Percentiles rank a stretch among this genome's conserved stretches.
phyloP scores from a whole-genome alignment of 2,888 invertebrate genomes.

The Caenorhabditis sp. region DNA sequence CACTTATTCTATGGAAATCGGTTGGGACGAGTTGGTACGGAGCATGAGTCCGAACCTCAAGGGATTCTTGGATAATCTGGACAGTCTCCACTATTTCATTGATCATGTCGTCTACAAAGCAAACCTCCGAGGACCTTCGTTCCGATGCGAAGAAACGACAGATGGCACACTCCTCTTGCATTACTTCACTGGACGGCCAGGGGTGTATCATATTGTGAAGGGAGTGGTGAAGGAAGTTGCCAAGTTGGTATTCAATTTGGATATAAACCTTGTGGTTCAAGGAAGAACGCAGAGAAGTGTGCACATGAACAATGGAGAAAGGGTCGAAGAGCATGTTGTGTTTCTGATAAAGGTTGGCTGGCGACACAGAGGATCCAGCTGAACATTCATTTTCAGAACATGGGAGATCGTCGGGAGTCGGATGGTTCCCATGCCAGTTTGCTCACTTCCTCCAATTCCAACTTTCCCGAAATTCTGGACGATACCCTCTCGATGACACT shows the following conservation, averaged over 20 bases:
- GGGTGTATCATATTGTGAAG: slow-evolving; percentile 93
- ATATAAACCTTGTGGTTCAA: slow-evolving; percentile 92
- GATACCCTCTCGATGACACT: slow-evolving; percentile 52
- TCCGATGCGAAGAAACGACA: slow-evolving; percentile 93
- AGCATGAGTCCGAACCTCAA: slow-evolving; percentile 78
- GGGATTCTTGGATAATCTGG: slow-evolving; percentile 96
- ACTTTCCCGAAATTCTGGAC: slow-evolving; percentile 45
- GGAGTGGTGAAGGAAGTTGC: slow-evolving; percentile 97
- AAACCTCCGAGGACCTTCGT: slow-evolving; percentile 88
- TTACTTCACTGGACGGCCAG: slow-evolving; percentile 95
- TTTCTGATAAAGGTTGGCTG: slow-evolving; percentile 61
- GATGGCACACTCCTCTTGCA: slow-evolving; percentile 94
- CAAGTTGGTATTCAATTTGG: slow-evolving; percentile 92
- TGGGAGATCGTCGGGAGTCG: slow-evolving; percentile 53
- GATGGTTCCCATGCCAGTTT: slow-evolving; percentile 47
- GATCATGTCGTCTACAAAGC: slow-evolving; percentile 79
- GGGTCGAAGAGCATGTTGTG: slow-evolving; percentile 77
- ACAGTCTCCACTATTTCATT: slow-evolving; percentile 89
- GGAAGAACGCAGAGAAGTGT: slow-evolving; percentile 88
- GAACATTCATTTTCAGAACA: slow-evolving; percentile 23
- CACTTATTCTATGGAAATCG: slow-evolving; percentile 79
- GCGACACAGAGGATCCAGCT: neutral
- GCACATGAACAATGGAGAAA: slow-evolving; percentile 76
- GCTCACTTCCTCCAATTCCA: slow-evolving; percentile 8
- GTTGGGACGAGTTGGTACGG: slow-evolving; percentile 79